Base-by-base conservation (phyloP, 2,888 invertebrate genomes). In the Rhagophthalmus giganteus region DNA sequence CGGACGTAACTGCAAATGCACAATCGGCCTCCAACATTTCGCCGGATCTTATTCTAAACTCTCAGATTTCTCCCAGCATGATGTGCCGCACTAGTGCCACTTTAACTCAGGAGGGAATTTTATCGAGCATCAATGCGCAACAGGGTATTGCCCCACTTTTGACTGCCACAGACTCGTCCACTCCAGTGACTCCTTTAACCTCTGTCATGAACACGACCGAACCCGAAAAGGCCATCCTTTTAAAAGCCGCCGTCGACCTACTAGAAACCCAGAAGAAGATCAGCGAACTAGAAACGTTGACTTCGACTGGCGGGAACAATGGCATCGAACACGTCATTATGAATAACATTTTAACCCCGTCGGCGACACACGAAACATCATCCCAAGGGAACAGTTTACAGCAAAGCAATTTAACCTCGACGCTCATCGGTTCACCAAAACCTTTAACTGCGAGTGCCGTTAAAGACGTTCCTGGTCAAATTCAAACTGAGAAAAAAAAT, bases 161-260 rank as follows among this genome's bases (percentile, higher is more conserved):
- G 10, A 12, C 33, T n/a, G 16, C 32, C 5, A 31, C 37, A 2
- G 32, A 38, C 6, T 33, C 40, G 20, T 37, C 66, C 1, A 47
- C 54, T 6, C 50, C 55, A 9, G 49, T 53, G 8, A 68, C 66
- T 1, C 44, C 38, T n/a, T 16, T 54, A 9, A 57, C 76, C 76
- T 32, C 70, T 75, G 14, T 75, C 78, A 6, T 78, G 79, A 49
- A 79, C 76, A 80, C 82, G 31, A 78, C 81, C 1, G 81, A 83
- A 15, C 82, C 85, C 15, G 85, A 85, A 60, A 87, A 88, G 59
- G 85, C 84, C n/a, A 86, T 88, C 80, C 80, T 88, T 31, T 77
- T 88, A 41, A 86, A 85, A 68, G 88, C 88, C 3, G 85, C 86
- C 0, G 86, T 83, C 0, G 86, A 87, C 73, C 81, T 85, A 60